Percentiles rank a stretch among this genome's conserved stretches.
These are phyloP conservation scores for Triplophysa siluroides DNA, from an alignment of 2,113 vertebrate species.

Conservation along the genomic window DNA sequence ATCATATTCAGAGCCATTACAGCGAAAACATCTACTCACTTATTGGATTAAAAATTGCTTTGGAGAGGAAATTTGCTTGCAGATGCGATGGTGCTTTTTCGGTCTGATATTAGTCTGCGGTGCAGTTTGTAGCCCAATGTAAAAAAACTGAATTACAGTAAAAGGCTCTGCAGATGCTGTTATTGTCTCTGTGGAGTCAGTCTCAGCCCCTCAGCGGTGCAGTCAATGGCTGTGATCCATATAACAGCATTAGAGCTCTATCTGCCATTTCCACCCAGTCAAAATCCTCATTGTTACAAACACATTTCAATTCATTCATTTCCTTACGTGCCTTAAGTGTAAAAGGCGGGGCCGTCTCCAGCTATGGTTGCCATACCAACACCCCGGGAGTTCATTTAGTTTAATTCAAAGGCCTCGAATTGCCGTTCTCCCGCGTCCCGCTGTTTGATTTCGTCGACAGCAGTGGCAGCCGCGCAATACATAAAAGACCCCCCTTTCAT, in stretches of 20 bases:
- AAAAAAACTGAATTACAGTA: conserved; percentile 52
- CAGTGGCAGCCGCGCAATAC: conserved; percentile 62
- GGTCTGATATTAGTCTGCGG: conserved; percentile 74
- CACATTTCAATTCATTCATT: conserved; percentile 47
- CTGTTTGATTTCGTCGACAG: conserved; percentile 73
- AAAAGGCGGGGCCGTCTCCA: conserved; percentile 42
- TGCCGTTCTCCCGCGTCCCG: conserved; percentile 81
- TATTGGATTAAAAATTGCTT: conserved; percentile 78
- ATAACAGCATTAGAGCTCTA: conserved; percentile 30
- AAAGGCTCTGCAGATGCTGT: conserved; percentile 46
- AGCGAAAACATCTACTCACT: conserved; percentile 73
- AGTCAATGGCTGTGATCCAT: conserved; percentile 41
- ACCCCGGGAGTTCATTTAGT: conserved; percentile 89
- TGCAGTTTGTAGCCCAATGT: conserved; percentile 70
- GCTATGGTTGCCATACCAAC: conserved; percentile 88
- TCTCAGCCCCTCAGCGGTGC: conserved; percentile 27
- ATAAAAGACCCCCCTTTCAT: conserved; percentile 62
- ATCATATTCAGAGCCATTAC: conserved; percentile 79
- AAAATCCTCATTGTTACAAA: conserved; percentile 37
- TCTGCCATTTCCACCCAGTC: conserved; percentile 1
- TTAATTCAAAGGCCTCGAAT: conserved; percentile 83
- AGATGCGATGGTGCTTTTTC: conserved; percentile 68
- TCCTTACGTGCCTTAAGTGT: conserved; percentile 51
- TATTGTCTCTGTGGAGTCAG: conserved; percentile 48
- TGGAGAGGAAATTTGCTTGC: conserved; percentile 75